A percentile compares a stretch with the other conserved stretches of the same genome.
Conservation (phyloP, 2,113 vertebrate genomes). For the Cichladusa arquata region DNA sequence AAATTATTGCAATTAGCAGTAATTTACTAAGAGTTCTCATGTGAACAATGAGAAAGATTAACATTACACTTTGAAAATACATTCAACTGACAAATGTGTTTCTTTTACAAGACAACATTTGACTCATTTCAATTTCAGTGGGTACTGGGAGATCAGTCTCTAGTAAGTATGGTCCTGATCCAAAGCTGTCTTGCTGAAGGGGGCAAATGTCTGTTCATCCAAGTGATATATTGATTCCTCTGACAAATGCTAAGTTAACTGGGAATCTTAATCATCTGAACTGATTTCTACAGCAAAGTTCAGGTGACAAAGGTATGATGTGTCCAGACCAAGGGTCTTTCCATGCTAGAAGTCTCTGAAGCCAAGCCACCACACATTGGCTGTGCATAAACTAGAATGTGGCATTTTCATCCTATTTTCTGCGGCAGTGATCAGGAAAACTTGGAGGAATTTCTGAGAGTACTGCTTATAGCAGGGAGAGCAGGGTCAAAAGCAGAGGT, state of each 20-base stretch:
- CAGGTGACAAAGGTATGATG: background rate
- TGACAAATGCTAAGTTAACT: background rate
- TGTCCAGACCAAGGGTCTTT: background rate
- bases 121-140: background rate
- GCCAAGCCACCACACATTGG: background rate
- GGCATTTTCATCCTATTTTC: background rate
- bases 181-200: background rate
- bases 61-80: background rate
- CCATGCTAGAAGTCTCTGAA: background rate
- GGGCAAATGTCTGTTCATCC: background rate
- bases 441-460: background rate
- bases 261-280: background rate
- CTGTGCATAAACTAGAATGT: background rate
- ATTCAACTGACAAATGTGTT: background rate
- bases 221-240: background rate
- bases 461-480: background rate
- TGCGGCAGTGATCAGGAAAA: background rate
- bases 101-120: background rate
- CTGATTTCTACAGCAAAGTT: background rate
- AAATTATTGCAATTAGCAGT: slow-evolving; percentile 8
- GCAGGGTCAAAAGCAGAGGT: background rate
- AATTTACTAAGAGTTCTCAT: background rate
- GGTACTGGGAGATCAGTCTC: background rate
- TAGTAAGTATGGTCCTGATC: background rate
- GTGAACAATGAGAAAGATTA: background rate